A percentile compares a stretch with the other conserved stretches of the same genome.
phyloP scores from a whole-genome alignment of 2,113 vertebrate genomes.

The Macquaria ambigua region DNA sequence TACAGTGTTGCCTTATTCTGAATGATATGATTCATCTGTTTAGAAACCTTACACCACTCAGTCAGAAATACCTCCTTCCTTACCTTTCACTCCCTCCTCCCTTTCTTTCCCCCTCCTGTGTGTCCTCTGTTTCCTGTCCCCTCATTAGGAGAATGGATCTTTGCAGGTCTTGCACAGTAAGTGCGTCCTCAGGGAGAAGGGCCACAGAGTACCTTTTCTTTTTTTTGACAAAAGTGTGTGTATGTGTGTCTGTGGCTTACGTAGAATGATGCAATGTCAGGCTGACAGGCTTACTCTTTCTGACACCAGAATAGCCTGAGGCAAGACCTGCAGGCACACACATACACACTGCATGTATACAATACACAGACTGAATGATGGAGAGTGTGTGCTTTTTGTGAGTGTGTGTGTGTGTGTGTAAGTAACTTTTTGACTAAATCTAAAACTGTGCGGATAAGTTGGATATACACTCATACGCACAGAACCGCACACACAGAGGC shows the following conservation, averaged over 20 bases:
- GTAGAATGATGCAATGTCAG: slow-evolving; percentile 46
- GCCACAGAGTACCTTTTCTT: slow-evolving; percentile 44
- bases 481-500: background rate
- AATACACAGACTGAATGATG: slow-evolving; percentile 13
- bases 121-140: slow-evolving; percentile 53
- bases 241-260: slow-evolving; percentile 37
- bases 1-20: slow-evolving; percentile 1
- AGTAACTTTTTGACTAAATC: slow-evolving; percentile 44
- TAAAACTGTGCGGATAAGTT: slow-evolving; percentile 23
- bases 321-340: slow-evolving; percentile 31
- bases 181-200: slow-evolving; percentile 68
- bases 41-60: slow-evolving; percentile 10
- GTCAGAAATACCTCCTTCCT: slow-evolving; percentile 30
- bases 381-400: slow-evolving; percentile 7
- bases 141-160: slow-evolving; percentile 69
- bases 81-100: slow-evolving; percentile 6
- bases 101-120: background rate
- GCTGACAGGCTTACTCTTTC: slow-evolving; percentile 48
- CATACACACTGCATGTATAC: slow-evolving; percentile 18
- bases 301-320: slow-evolving; percentile 59
- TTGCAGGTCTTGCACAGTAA: slow-evolving; percentile 64
- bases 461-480: background rate
- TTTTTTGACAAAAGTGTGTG: slow-evolving; percentile 38
- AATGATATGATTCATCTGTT: slow-evolving; percentile 26
- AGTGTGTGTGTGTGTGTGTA: background rate